Evolutionary conservation across 2,888 invertebrate species (phyloP).

Genomic region (Cantharis flavilabris): DNA sequence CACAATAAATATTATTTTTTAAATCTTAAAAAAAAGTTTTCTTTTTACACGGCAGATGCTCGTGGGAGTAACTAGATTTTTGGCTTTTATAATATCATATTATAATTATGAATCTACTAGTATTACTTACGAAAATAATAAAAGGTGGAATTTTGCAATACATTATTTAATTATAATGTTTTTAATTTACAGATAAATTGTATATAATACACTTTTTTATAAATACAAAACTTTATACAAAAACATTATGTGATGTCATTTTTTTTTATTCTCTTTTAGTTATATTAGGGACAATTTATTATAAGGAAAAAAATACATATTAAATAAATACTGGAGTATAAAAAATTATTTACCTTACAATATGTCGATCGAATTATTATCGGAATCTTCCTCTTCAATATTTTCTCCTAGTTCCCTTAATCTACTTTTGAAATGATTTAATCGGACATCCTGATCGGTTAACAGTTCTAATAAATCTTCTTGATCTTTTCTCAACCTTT

Average conservation of each 20-base stretch:
- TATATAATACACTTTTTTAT: background rate
- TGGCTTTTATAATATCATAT: too few relatives aligned
- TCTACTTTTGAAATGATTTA: conserved; percentile 48
- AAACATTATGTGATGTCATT: background rate
- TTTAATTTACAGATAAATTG: background rate
- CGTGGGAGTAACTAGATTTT: too few relatives aligned
- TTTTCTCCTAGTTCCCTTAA: conserved; percentile 52
- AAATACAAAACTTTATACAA: background rate
- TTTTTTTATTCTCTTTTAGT: background rate
- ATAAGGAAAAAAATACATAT: background rate
- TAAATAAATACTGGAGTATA: conserved; percentile 6
- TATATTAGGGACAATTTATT: background rate
- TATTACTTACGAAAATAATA: background rate
- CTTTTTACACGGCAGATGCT: too few relatives aligned
- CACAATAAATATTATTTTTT: too few relatives aligned
- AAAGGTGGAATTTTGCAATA: background rate
- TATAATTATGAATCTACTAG: too few relatives aligned
- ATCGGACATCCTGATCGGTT: conserved; percentile 77
- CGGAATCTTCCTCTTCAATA: conserved; percentile 49
- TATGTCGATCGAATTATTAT: conserved; percentile 42
- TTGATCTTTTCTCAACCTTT: conserved; percentile 81
- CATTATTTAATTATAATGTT: background rate
- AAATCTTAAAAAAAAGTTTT: too few relatives aligned
- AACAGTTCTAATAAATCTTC: conserved; percentile 90
- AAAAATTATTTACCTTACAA: conserved; percentile 18